Evolutionary conservation across 2,113 vertebrate species (phyloP), one percentile per base, ranked within the genome.

Genomic region (Aphelocoma coerulescens): DNA sequence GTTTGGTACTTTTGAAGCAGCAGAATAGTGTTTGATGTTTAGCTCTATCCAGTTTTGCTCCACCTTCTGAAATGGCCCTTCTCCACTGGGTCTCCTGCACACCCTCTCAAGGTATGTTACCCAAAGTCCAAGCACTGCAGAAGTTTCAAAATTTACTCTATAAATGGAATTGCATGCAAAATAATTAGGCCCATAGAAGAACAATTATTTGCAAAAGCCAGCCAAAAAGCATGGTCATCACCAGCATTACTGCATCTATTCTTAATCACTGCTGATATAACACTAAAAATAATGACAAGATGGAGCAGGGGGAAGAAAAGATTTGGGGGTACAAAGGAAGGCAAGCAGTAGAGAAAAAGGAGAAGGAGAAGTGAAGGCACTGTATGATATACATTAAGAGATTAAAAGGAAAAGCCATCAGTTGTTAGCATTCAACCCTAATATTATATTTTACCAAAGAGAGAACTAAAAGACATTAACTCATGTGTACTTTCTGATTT

Each of bases 401-500:
- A 72, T 85, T 85, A 82, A 87, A 92, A 95, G 30, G n/a, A 89
- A 91, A 94, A 95, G 16, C 21, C 51, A 87, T 8, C 39, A 41
- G n/a, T 68, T 93, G 52, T 48, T 87, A 91, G 41, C 66, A 87
- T 91, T 95, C 93, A 85, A 69, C 20, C 16, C 18, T 43, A 78
- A 76, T 89, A 92, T 71, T 63, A 10, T 88, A 86, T 71, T 91
- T 92, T 77, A 71, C 24, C 79, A 84, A 91, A 95, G 95, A 91
- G 13, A 92, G 55, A 94, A 95, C 83, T 92, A 77, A 73, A 91
- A 92, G 63, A 95, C 71, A 84, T 83, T 93, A 93, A 81, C 46
- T 89, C 5, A 3, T 92, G 85, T 93, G 91, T 95, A 95, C 89
- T 94, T 95, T 95, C 77, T 95, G 93, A 89, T 95, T 95, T 93